Base-by-base conservation (phyloP, 2,113 vertebrate species). In the Sebastes schlegelii region DNA sequence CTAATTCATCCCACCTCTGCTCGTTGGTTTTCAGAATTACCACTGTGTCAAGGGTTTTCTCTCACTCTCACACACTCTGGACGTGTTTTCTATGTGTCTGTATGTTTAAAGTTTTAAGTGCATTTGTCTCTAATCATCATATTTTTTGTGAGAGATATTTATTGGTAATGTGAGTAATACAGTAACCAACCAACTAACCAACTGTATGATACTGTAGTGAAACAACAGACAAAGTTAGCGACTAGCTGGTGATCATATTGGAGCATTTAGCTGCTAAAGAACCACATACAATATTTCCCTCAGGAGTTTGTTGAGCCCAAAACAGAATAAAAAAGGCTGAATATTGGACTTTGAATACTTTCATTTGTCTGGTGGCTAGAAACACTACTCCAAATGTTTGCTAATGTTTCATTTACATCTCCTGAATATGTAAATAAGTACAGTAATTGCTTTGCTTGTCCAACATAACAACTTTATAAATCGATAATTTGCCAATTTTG, bases 1-100 rank as follows among this genome's bases (percentile, higher is more conserved):
- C 57, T 58, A 48, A 58, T 82, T 65, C 43, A 46, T 34, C 61
- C 61, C 42, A 23, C 4, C 17, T 57, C 48, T 68, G 55, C 45
- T 69, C 21, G 12, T 62, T 58, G 62, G 58, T 9, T 49, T 42
- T 19, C 57, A 45, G 21, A 61, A 1, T 65, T 2, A 51, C 11
- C 8, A 14, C 17, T 17, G 26, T 16, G 58, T 34, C 12, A 12
- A 19, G 16, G 6, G 9, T 65, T 11, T 54, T 34, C 26, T 34
- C 26, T 34, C 26, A 17, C 7, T 48, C 51, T 42, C 61, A 8
- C 51, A 19, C 45, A 64, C 67, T 45, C 46, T 69, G 43, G 23
- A 14, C 58, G 49, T 65, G 12, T 43, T 69, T 67, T 63, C 8
- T 52, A 1, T 4, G 13, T 12, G 21, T 61, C 8, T 17, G 19